These are phyloP conservation scores for Todiramphus saurophagus DNA, from an alignment of 2,113 vertebrate species.

Conservation along the genomic window DNA sequence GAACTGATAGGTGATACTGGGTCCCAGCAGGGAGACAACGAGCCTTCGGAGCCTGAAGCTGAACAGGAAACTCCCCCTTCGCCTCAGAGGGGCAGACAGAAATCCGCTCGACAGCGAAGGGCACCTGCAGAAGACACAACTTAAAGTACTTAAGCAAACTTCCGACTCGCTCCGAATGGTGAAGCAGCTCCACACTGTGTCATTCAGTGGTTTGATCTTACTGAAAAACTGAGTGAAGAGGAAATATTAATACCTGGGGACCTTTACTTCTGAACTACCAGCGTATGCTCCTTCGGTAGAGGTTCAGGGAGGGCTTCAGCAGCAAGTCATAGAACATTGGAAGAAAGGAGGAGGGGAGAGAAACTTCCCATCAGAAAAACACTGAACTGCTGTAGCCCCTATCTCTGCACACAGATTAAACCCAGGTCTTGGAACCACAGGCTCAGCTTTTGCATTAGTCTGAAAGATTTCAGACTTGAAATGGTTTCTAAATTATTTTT, in stretches of 20 bases:
- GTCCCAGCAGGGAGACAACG: constrained; percentile 86
- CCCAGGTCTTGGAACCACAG: not conserved
- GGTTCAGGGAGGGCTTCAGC: constrained; percentile 37
- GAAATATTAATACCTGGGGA: not conserved
- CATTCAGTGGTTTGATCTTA: not conserved
- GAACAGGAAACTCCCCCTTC: constrained; percentile 73
- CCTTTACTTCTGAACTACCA: constrained; percentile 26
- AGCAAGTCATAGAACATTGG: constrained; percentile 30
- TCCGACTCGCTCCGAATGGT: not conserved
- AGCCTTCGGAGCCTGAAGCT: constrained; percentile 81
- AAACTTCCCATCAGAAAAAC: not conserved
- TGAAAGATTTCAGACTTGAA: constrained; percentile 59
- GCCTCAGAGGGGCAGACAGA: constrained; percentile 74
- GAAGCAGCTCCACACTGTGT: constrained; percentile 13
- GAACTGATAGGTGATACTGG: constrained; percentile 91
- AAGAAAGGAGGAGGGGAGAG: constrained; percentile 44
- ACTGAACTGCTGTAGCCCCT: not conserved
- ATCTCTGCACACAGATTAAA: not conserved
- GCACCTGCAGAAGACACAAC: constrained; percentile 74
- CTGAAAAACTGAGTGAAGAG: constrained; percentile 13
- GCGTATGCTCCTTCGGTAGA: not conserved
- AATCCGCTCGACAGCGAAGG: constrained; percentile 83
- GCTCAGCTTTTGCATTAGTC: constrained; percentile 28
- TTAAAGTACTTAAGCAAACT: not conserved
- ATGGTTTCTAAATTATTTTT: constrained; percentile 61